phyloP scores from a whole-genome alignment of 2,113 vertebrate species.

The Prunella himalayana region DNA sequence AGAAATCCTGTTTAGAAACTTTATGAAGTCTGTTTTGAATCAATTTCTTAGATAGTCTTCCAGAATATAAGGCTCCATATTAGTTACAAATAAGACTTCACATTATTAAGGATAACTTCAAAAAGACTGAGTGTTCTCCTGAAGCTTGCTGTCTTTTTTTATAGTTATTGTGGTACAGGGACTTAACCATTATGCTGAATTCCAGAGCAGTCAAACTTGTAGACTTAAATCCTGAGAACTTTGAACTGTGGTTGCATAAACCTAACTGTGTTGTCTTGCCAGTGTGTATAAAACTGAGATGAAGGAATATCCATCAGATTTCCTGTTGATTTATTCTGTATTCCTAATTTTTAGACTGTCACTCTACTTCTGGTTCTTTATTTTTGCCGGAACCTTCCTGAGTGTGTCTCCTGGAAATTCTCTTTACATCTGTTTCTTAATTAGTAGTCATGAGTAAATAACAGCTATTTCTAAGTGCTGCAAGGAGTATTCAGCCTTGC shows the following conservation, averaged over 20 bases:
- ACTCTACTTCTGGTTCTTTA: neutral
- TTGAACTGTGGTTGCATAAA: neutral
- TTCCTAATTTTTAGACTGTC: neutral
- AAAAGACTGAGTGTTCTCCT: neutral
- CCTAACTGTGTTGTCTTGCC: neutral
- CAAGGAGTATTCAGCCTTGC: neutral
- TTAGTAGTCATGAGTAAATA: slow-evolving; percentile 9
- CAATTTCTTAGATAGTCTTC: slow-evolving; percentile 36
- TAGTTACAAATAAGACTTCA: neutral
- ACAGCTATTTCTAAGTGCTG: neutral
- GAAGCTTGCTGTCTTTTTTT: neutral
- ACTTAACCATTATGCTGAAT: neutral
- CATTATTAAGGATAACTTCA: neutral
- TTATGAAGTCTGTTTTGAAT: slow-evolving; percentile 41
- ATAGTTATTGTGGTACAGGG: neutral
- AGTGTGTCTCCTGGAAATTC: neutral
- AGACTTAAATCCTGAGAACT: neutral
- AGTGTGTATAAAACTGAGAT: neutral
- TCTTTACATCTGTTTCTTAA: slow-evolving; percentile 40
- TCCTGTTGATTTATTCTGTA: neutral
- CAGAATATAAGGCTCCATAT: neutral
- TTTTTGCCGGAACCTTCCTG: neutral
- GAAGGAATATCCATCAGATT: neutral
- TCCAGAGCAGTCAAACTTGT: neutral
- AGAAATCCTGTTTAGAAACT: slow-evolving; percentile 12